Conservation (phyloP, 1,140 invertebrate genomes). For the Calephelis nemesis region DNA sequence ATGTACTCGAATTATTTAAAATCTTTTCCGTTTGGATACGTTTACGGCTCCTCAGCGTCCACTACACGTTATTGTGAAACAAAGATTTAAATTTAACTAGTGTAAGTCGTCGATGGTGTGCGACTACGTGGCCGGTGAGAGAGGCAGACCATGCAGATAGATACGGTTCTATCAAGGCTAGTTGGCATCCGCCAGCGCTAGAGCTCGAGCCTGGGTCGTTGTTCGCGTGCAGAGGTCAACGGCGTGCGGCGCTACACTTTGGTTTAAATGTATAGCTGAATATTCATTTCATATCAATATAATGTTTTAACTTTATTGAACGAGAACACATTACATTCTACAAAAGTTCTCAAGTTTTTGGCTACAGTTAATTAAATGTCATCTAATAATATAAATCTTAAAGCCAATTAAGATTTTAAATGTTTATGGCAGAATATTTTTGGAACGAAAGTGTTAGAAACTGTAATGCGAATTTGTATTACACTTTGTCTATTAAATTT, state of each 20-base stretch:
- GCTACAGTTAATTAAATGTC: neutral
- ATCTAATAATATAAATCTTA: neutral
- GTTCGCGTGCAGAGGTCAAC: constrained; percentile 59
- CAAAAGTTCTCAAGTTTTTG: neutral
- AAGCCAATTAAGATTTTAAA: neutral
- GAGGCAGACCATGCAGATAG: neutral
- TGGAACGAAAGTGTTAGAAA: too few species aligned
- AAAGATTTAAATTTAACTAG: constrained; percentile 19
- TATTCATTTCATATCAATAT: constrained; percentile 14
- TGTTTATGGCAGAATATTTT: too few species aligned
- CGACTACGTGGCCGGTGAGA: constrained; percentile 12
- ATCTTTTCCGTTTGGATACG: too few species aligned
- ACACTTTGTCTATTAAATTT: too few species aligned
- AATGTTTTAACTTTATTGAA: constrained; percentile 14
- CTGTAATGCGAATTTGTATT: too few species aligned
- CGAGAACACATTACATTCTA: constrained; percentile 5
- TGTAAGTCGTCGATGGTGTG: constrained; percentile 14
- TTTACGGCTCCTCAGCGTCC: too few species aligned
- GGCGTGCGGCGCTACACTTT: constrained; percentile 39
- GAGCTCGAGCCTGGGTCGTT: constrained; percentile 49
- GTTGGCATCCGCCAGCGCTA: constrained; percentile 29
- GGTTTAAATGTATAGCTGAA: constrained; percentile 12
- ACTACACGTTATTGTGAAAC: neutral
- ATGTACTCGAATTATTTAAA: too few species aligned
- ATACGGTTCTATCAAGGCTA: constrained; percentile 20